A percentile compares a stretch with the other conserved stretches of the same genome.
Evolutionary conservation across 2,113 vertebrate genomes (phyloP).

Genomic region (Carassius gibelio): DNA sequence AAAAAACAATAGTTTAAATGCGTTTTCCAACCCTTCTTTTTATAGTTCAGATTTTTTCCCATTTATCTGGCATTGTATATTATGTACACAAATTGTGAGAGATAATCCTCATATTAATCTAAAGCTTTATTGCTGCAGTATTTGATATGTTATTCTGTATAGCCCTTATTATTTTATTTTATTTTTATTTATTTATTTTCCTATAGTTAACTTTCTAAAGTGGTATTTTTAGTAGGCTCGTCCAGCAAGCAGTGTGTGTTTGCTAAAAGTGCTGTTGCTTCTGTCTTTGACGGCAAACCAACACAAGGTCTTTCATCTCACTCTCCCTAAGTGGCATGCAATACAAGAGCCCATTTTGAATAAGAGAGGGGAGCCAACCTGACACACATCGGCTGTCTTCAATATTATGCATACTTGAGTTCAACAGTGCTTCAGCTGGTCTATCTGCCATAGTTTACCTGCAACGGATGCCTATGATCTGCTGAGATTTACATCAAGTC

Average conservation of each 20-base stretch:
- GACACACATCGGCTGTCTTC: background rate
- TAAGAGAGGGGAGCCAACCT: background rate
- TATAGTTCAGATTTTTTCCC: background rate
- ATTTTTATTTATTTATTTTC: background rate
- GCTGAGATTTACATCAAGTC: background rate
- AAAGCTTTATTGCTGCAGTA: background rate
- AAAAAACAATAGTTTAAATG: background rate
- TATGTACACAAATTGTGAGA: background rate
- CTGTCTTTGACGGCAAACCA: slow-evolving; percentile 10
- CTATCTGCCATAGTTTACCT: background rate
- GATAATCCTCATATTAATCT: background rate
- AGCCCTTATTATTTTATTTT: background rate
- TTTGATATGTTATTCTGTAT: background rate
- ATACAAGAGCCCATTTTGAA: slow-evolving; percentile 24
- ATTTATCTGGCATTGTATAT: background rate
- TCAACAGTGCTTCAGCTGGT: slow-evolving; percentile 27
- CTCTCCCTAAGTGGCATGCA: slow-evolving; percentile 18
- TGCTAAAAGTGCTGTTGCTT: background rate
- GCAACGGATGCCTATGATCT: background rate
- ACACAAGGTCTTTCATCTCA: slow-evolving; percentile 20
- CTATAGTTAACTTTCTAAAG: background rate
- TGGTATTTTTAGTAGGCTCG: background rate
- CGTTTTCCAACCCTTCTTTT: background rate
- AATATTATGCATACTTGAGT: slow-evolving; percentile 22
- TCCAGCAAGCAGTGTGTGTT: background rate